Base-by-base conservation (phyloP, 2,888 invertebrate species). In the Campoplex nolae region DNA sequence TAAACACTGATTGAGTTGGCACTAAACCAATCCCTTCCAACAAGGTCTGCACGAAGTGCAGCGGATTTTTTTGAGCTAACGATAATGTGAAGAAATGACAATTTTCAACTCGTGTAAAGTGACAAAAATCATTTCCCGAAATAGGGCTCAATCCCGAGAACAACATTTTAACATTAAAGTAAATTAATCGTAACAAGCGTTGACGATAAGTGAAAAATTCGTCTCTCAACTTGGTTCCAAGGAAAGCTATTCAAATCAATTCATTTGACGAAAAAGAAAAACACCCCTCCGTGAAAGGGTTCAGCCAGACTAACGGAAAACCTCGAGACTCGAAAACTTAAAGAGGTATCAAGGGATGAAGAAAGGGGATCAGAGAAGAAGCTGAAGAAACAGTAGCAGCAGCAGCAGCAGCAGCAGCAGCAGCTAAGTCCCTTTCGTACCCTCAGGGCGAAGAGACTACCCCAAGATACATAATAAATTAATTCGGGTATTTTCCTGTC, bases 401-500 rank as follows among this genome's bases (percentile, higher is more conserved):
- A 54, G 70, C 62, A 54, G 65, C 81, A 80, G 78, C 81, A 71
- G 82, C 62, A 54, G 78, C 62, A 54, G 70, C 62, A 54, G 65
- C 81, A 80, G 78, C 81, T 88, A 84, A 88, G 89, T 89, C 80
- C 78, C 70, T 74, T 86, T 86, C 86, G 87, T 87, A 88, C 88
- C 88, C 87, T 85, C 83, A 88, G 88, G 89, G 51, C 74, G 71
- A 68, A 58, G 38, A 13, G 58, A 71, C 56, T 76, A 89, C 90
- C 92, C 91, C 90, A 90, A 92, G 92, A 93, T 93, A 93, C 92
- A 93, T 93, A 93, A 94, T 94, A 94, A 94, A 94, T 94, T 94
- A 94, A 94, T 94, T 94, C 93, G 92, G 92, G 92, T 93, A 92
- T 93, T 93, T 92, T 92, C 92, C 90, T 90, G 92, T 90, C 91